Evolutionary conservation across 2,888 invertebrate genomes (phyloP).

Genomic region (Rugalucina vietnamica): DNA sequence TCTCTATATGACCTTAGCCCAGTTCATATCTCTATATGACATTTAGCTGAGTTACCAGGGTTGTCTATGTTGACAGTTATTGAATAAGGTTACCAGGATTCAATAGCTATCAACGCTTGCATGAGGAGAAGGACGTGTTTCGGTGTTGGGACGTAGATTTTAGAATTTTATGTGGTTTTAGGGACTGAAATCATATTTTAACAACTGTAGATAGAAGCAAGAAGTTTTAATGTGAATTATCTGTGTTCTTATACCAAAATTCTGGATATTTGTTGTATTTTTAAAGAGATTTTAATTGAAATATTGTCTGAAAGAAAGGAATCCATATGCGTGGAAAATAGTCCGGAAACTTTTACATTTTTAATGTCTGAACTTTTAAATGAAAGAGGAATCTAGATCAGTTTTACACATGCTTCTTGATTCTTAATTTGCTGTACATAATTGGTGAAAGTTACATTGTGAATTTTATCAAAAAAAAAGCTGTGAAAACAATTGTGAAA

Average conservation of each 20-base stretch:
- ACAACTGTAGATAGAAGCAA: too few species aligned
- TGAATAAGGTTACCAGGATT: slow-evolving; percentile 77
- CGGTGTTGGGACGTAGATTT: neutral
- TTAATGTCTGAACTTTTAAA: neutral
- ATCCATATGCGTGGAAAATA: neutral
- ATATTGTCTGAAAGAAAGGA: neutral
- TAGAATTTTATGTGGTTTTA: neutral
- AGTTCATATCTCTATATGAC: too few species aligned
- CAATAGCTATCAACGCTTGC: slow-evolving; percentile 63
- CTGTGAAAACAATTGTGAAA: neutral
- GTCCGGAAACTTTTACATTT: neutral
- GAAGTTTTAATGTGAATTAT: neutral
- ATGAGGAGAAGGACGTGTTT: neutral
- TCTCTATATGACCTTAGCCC: too few species aligned
- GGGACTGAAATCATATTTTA: too few species aligned
- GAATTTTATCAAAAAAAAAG: neutral
- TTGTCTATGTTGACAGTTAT: too few species aligned
- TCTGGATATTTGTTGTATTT: neutral
- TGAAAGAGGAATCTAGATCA: neutral
- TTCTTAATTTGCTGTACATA: neutral
- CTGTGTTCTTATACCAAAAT: neutral
- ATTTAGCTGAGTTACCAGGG: too few species aligned
- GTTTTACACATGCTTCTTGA: neutral
- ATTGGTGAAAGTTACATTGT: neutral
- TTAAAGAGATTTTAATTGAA: neutral